Conservation (phyloP, 2,113 vertebrate species). For the Malaclemys terrapin region DNA sequence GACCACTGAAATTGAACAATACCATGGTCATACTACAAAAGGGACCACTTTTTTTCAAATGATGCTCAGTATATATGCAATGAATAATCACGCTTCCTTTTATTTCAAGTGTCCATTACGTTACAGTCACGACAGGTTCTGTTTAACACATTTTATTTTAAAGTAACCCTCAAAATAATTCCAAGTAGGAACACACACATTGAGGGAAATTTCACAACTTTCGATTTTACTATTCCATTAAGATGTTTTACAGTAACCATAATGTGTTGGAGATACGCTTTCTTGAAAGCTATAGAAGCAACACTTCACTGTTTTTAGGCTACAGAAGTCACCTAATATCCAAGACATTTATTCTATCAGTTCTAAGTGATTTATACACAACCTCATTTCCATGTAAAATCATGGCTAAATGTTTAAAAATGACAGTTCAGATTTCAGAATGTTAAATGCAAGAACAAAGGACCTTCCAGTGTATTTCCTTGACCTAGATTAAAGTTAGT, state of each 20-base stretch:
- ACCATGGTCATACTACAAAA: background rate
- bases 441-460: background rate
- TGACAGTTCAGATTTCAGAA: background rate
- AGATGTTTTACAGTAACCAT: slow-evolving; percentile 47
- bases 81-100: slow-evolving; percentile 76
- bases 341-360: background rate
- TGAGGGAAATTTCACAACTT: slow-evolving; percentile 30
- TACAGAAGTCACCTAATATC: slow-evolving; percentile 36
- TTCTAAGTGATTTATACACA: background rate
- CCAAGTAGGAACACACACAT: slow-evolving; percentile 59
- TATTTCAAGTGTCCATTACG: slow-evolving; percentile 67
- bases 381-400: background rate
- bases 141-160: slow-evolving; percentile 73
- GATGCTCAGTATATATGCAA: slow-evolving; percentile 60
- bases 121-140: slow-evolving; percentile 59
- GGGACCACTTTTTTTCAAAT: slow-evolving; percentile 41
- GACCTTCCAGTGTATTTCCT: background rate
- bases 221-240: slow-evolving; percentile 35
- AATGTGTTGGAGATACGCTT: slow-evolving; percentile 38
- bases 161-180: slow-evolving; percentile 49
- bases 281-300: slow-evolving; percentile 45
- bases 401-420: background rate
- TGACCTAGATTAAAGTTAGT: background rate
- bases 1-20: background rate
- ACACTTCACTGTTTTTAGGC: slow-evolving; percentile 29